Percentiles rank a stretch among this genome's conserved stretches.
phyloP scores from a whole-genome alignment of 2,113 vertebrate species.

The Corythornis cristatus region DNA sequence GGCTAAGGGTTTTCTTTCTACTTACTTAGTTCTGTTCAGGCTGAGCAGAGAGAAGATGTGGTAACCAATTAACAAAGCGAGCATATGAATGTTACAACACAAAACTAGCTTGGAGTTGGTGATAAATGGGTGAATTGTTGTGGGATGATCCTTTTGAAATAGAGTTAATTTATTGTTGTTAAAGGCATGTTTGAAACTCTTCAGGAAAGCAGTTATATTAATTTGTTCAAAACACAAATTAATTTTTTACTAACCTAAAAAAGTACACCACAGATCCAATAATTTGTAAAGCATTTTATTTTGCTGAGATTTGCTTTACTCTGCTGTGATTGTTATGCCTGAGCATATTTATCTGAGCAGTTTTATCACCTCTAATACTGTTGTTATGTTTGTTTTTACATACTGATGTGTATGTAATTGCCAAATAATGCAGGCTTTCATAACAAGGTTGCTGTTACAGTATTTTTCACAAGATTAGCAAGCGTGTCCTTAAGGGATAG shows the following conservation, averaged over 20 bases:
- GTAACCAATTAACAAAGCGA: neutral
- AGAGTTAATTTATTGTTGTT: constrained; percentile 25
- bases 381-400: neutral
- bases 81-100: neutral
- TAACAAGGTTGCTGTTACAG: neutral
- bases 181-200: neutral
- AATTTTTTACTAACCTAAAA: neutral
- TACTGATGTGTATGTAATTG: neutral
- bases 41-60: neutral
- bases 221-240: neutral
- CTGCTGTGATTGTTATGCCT: neutral
- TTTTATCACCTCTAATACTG: neutral
- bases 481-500: neutral
- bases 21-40: neutral
- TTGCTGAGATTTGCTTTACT: neutral
- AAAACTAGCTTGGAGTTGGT: constrained; percentile 27
- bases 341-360: neutral
- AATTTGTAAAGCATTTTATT: neutral
- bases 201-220: neutral
- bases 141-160: constrained; percentile 32
- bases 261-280: neutral
- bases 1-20: neutral
- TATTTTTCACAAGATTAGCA: neutral
- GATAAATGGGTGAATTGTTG: constrained; percentile 33
- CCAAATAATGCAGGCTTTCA: neutral